phyloP scores from a whole-genome alignment of 2,797 vertebrate species.

The Sebastes matsubarae region DNA sequence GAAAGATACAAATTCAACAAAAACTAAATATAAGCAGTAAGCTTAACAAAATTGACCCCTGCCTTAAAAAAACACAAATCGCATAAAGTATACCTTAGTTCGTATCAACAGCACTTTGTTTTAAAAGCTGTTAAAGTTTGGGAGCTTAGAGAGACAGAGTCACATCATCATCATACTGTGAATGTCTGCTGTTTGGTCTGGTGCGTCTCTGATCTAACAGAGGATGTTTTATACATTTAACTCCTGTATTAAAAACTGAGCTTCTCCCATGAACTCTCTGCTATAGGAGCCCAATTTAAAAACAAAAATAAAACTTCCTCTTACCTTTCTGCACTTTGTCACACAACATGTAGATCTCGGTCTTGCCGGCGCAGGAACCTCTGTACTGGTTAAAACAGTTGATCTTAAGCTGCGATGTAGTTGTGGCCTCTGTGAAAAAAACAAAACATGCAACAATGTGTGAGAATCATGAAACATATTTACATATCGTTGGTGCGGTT shows the following conservation, averaged over 20 bases:
- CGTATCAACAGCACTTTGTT: neutral
- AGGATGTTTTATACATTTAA: no score
- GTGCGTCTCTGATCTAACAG: neutral
- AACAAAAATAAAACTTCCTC: neutral
- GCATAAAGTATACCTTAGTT: neutral
- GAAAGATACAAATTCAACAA: neutral
- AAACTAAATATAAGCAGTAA: neutral
- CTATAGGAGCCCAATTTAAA: neutral
- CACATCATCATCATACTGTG: neutral
- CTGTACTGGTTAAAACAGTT: constrained; percentile 87
- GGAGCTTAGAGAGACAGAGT: neutral
- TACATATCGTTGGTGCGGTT: neutral
- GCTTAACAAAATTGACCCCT: neutral
- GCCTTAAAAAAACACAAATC: neutral
- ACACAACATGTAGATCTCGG: constrained; percentile 92
- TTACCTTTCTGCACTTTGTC: constrained; percentile 97
- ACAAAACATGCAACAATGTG: neutral
- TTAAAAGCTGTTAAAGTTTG: neutral
- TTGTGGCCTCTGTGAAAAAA: constrained; percentile 86
- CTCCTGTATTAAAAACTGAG: neutral
- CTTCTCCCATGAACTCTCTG: neutral
- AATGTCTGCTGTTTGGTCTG: neutral
- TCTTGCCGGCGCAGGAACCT: constrained; percentile 87
- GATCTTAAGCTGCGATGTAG: constrained; percentile 92
- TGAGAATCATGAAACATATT: neutral